Base-by-base conservation (phyloP, 2,113 vertebrate genomes). In the Neodontobutis hainanensis region DNA sequence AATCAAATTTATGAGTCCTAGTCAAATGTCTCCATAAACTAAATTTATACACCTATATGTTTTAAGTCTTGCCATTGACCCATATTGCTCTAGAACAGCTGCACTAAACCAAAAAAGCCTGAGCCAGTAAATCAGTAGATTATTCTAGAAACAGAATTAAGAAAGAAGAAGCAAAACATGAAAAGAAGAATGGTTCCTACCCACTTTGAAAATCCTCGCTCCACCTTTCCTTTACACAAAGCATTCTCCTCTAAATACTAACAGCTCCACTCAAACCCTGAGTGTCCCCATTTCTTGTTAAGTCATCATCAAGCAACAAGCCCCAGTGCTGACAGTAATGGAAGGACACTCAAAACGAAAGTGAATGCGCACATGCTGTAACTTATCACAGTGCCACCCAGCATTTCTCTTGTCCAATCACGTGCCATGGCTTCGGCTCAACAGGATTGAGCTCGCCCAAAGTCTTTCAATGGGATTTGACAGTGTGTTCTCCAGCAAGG, bases 401-500 rank as follows among this genome's bases (percentile, higher is more conserved):
- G 51, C 3, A 27, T 51, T 49, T 35, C 53, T 45, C 36, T 77
- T 67, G 36, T 40, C 85, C 78, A 87, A 84, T 89, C 87, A 66
- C 8, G 59, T 43, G 60, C 40, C 47, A 65, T 32, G 27, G 56
- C 44, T 75, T 14, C 15, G 56, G 82, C 80, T 85, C 55, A 78
- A 49, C 49, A 46, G 49, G 68, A 66, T 62, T 71, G 65, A 70
- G 71, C 70, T 68, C 5, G 7, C 75, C 60, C 60, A 79, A 81
- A 85, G 75, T 70, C 70, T 65, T 78, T 89, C 77, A 80, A 42
- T 71, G 65, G 85, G 85, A 83, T 81, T 83, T 82, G 67, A 61
- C 65, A 70, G 44, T 9, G 43, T 53, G 73, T 77, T 12, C 55
- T 75, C 6, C 57, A 57, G 27, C 51, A 59, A 4, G 8, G 67